Evolutionary conservation across 2,888 invertebrate species (phyloP).

Genomic region (Empis stercorea): DNA sequence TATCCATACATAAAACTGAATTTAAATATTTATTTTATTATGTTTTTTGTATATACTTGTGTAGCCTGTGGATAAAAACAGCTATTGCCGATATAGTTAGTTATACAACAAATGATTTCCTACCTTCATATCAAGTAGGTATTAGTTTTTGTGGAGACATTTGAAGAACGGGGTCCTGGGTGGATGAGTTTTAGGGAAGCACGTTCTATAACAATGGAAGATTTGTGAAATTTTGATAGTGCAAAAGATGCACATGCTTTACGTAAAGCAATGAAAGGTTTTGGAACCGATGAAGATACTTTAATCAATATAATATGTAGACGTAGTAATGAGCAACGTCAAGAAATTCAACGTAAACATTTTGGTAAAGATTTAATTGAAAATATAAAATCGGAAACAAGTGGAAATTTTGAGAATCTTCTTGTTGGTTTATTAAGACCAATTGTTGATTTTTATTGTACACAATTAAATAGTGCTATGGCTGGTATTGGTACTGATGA

Average conservation of each 20-base stretch:
- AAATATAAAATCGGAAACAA: constrained; percentile 77
- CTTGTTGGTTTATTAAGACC: constrained; percentile 76
- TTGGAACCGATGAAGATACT: constrained; percentile 78
- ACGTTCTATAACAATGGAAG: too few relatives aligned
- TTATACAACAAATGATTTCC: too few relatives aligned
- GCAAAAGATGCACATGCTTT: constrained; percentile 66
- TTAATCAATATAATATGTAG: constrained; percentile 73
- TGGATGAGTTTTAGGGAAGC: too few relatives aligned
- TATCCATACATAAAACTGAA: too few relatives aligned
- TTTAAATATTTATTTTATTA: too few relatives aligned
- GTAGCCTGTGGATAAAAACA: too few relatives aligned
- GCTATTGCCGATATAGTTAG: too few relatives aligned
- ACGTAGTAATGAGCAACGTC: constrained; percentile 73
- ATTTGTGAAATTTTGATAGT: constrained; percentile 66
- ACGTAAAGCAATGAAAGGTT: constrained; percentile 83
- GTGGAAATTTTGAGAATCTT: constrained; percentile 76
- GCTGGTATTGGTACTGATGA: constrained; percentile 74
- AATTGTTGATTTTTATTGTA: constrained; percentile 64
- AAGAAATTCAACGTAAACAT: constrained; percentile 38
- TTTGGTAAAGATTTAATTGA: constrained; percentile 57
- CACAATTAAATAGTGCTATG: constrained; percentile 72
- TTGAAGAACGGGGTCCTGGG: too few relatives aligned
- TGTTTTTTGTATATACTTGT: too few relatives aligned
- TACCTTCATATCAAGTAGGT: too few relatives aligned
- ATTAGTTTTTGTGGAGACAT: too few relatives aligned